Conservation (phyloP, 2,113 vertebrate genomes). For the Nasalis larvatus region DNA sequence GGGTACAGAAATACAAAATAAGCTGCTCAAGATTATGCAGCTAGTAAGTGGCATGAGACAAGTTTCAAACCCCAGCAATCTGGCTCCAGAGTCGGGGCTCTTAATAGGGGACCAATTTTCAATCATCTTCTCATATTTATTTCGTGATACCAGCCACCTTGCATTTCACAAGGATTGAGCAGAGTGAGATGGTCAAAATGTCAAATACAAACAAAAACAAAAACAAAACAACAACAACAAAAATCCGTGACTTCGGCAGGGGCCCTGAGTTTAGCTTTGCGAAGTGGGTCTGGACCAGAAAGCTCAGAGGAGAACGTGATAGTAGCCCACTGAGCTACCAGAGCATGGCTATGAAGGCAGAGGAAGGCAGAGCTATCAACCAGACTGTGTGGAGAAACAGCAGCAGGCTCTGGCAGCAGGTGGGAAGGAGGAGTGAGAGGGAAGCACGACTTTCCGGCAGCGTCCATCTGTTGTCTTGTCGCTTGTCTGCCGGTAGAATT, state of each 20-base stretch:
- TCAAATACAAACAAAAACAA: neutral
- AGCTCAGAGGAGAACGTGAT: neutral
- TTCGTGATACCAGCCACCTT: neutral
- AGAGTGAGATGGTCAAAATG: neutral
- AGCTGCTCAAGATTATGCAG: neutral
- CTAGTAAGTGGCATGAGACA: neutral
- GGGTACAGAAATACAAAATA: neutral
- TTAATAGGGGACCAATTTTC: neutral
- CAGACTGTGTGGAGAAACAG: slow-evolving; percentile 60
- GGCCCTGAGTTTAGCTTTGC: neutral
- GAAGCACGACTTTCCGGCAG: slow-evolving; percentile 44
- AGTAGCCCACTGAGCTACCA: neutral
- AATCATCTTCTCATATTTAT: neutral
- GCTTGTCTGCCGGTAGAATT: slow-evolving; percentile 68
- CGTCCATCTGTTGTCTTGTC: slow-evolving; percentile 68
- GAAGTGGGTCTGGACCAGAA: neutral
- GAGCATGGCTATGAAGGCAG: neutral
- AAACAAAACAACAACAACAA: neutral
- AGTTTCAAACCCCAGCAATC: neutral
- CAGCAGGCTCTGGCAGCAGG: slow-evolving; percentile 71
- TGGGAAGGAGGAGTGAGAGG: slow-evolving; percentile 33
- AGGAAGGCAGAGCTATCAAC: slow-evolving; percentile 15
- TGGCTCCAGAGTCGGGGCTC: neutral
- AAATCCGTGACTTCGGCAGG: neutral
- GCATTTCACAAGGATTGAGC: neutral